Percentiles rank a stretch among this genome's conserved stretches.
Evolutionary conservation across 2,888 invertebrate genomes (phyloP).

Genomic region (Mimas tiliae): DNA sequence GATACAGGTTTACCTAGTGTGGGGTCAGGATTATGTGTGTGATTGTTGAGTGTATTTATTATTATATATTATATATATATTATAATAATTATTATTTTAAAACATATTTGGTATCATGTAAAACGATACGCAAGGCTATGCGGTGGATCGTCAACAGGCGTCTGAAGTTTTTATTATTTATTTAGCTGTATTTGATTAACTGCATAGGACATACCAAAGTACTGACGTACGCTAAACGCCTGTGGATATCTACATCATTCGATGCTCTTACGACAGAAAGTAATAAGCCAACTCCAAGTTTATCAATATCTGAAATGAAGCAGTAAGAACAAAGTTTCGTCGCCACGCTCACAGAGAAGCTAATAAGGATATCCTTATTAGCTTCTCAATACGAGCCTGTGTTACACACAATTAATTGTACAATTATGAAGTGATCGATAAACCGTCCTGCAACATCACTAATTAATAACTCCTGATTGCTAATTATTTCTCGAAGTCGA

Average conservation of each 20-base stretch:
- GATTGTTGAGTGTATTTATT: too few relatives aligned
- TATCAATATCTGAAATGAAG: too few relatives aligned
- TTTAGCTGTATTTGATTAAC: slow-evolving; percentile 20
- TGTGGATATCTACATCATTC: background rate
- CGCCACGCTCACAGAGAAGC: too few relatives aligned
- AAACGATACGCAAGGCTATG: slow-evolving; percentile 12
- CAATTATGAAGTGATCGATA: background rate
- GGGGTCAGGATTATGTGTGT: too few relatives aligned
- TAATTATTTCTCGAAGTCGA: slow-evolving; percentile 11
- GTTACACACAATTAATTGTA: background rate
- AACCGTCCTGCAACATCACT: background rate
- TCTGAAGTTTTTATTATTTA: slow-evolving; percentile 13
- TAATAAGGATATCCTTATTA: too few relatives aligned
- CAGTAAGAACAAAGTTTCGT: too few relatives aligned
- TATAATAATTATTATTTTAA: background rate
- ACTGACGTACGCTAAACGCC: slow-evolving; percentile 3
- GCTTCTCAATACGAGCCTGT: too few relatives aligned
- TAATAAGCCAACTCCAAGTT: background rate
- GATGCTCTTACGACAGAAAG: background rate
- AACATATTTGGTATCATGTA: background rate
- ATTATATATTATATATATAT: background rate
- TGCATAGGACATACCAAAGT: background rate
- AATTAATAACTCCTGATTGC: slow-evolving; percentile 17
- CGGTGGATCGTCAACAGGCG: slow-evolving; percentile 1
- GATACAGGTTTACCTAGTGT: too few relatives aligned